These are phyloP conservation scores for Vireo altiloquus DNA, from an alignment of 2,113 vertebrate species.

Conservation along the genomic window DNA sequence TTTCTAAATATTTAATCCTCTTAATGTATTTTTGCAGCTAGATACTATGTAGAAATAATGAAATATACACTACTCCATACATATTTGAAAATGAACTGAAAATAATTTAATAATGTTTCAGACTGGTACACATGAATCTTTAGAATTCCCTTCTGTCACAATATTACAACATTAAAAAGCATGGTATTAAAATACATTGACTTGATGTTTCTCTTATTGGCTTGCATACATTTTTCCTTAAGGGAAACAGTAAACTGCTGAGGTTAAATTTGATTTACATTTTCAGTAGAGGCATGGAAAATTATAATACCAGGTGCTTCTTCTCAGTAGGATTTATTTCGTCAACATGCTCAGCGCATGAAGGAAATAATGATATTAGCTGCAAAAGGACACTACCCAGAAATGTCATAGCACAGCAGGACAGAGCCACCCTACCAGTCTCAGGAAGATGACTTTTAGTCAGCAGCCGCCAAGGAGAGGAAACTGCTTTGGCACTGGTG, in stretches of 20 bases:
- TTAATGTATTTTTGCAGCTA: background rate
- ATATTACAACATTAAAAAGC: background rate
- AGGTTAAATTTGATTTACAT: background rate
- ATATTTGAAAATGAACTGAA: background rate
- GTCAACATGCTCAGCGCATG: background rate
- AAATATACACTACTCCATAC: background rate
- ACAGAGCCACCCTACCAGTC: background rate
- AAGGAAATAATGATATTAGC: slow-evolving; percentile 11
- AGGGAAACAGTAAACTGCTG: background rate
- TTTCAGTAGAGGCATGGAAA: background rate
- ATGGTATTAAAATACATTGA: background rate
- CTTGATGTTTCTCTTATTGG: background rate
- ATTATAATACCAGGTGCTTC: slow-evolving; percentile 20
- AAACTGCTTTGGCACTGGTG: background rate
- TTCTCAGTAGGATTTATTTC: slow-evolving; percentile 24
- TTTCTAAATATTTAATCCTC: slow-evolving; percentile 1
- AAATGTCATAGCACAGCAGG: slow-evolving; percentile 31
- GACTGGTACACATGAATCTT: background rate
- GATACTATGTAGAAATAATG: background rate
- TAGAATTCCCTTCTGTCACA: background rate
- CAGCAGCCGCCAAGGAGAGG: background rate
- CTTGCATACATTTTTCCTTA: background rate
- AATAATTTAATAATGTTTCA: background rate
- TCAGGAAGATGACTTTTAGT: background rate
- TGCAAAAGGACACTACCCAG: background rate